Base-by-base conservation (phyloP, 2,797 vertebrate genomes). In the Arrhamphus sclerolepis region DNA sequence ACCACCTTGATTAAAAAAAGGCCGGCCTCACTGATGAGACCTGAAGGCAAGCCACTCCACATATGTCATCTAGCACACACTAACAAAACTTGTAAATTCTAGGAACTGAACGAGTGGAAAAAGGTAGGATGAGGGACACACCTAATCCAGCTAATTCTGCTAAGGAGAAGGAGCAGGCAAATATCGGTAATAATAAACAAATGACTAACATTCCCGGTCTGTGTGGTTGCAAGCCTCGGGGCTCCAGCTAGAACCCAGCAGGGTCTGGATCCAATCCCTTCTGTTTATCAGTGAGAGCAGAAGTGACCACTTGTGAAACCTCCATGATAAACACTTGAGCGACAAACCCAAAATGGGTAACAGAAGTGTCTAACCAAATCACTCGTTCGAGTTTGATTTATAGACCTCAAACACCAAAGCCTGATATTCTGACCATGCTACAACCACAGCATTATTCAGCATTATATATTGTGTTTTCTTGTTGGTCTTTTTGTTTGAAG, bases 211-310 rank as follows among this genome's bases (percentile, higher is more conserved):
- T 84, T 86, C 84, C 65, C 65, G 13, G 70, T 72, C 43, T 75
- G 73, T 78, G 82, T 65, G 77, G 74, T 82, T 78, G 60, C 24
- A 63, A 68, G 71, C 84, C 81, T 70, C 50, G 19, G 72, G 86
- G 77, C 76, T 82, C 68, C 77, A 66, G 66, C 63, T 46, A 64
- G 62, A 82, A 78, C 83, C 72, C 77, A 85, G 72, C 77, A 68
- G 66, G 80, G 75, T 89, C 90, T 92, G 92, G 81, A 92, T 90
- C 81, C 83, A 90, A 91, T 92, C 89, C 82, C 47, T 57, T 57
- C 74, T 91, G 89, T 92, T 92, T 87, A 90, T 87, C 86, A 79
- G 80, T 56, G 76, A 2, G 38, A 77, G 71, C 72, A 62, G 81
- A 83, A 78, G 75, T 68, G 72, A 70, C 78, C 82, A 82, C 81